phyloP scores from a whole-genome alignment of 2,113 vertebrate genomes.

The Tylochromis polylepis region DNA sequence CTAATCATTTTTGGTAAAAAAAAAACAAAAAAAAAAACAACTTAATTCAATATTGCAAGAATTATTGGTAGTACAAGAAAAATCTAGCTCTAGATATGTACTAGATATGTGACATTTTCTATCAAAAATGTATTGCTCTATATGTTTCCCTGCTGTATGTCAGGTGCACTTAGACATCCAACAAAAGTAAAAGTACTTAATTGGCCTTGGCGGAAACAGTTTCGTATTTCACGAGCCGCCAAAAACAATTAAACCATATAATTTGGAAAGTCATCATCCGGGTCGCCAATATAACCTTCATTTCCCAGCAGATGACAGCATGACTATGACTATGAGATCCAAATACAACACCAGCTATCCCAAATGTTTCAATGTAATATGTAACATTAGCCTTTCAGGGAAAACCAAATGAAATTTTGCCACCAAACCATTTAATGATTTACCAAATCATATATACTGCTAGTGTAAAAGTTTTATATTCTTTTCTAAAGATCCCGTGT shows the following conservation, averaged over 20 bases:
- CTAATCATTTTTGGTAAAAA: not conserved
- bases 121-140: not conserved
- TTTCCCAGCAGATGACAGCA: not conserved
- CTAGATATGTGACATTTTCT: not conserved
- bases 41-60: not conserved
- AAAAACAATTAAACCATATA: constrained; percentile 39
- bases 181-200: constrained; percentile 39
- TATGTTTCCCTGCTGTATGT: not conserved
- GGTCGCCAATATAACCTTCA: constrained; percentile 10
- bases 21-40: not conserved
- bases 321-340: not conserved
- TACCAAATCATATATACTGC: not conserved
- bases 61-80: not conserved
- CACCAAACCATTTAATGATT: not conserved
- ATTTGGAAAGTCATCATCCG: constrained; percentile 39
- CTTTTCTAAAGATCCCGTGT: not conserved
- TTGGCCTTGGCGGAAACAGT: constrained; percentile 41
- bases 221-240: constrained; percentile 27
- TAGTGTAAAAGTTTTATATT: not conserved
- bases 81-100: not conserved
- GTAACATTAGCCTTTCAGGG: not conserved
- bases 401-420: not conserved
- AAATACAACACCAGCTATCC: not conserved
- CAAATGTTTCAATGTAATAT: not conserved
- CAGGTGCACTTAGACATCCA: not conserved